Base-by-base conservation (phyloP, 2,888 invertebrate species). In the Meteorus cinctellus region DNA sequence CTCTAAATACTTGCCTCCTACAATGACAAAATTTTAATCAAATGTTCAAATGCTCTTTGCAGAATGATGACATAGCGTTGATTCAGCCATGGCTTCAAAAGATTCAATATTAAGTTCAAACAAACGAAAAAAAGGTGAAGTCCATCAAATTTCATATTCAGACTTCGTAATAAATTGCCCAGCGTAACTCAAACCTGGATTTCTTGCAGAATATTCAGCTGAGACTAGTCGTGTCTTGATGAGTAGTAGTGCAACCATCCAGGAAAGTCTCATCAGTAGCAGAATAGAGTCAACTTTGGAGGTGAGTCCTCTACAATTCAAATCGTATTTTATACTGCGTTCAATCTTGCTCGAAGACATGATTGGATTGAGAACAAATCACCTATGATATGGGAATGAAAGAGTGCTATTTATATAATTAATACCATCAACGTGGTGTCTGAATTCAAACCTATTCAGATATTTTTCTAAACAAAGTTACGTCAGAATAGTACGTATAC, bases 1-100 rank as follows among this genome's bases (percentile, higher is more conserved):
- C 4, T 27, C 10, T 6, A 0, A 36, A 67, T 45, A 1, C 27
- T 19, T 36, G n/a, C 4, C 8, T 41, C 2, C 29, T 5, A n/a
- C 4, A 62, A 65, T 19, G n/a, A 34, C n/a, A 36, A n/a, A 65
- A 12, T 16, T n/a, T 16, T 41, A 41, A 12, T 2, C 8, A 41
- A 41, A 8, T 41, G 12, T 24, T 12, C 19, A 34, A 45, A 59
- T 29, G n/a, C 34, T 34, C 4, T 34, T 85, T 85, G 24, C 82
- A 86, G 86, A 86, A 83, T 84, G 81, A 86, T 84, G 84, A 84
- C 84, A 84, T 86, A 84, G 84, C 82, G 80, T 80, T 80, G 76
- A 79, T 75, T 66, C 74, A 55, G 84, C 77, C 79, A 86, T 86
- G 86, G 86, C 86, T 77, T 83, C 81, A 77, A 84, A 80, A 75